Base-by-base conservation (phyloP, 2,797 vertebrate genomes). In the Oreochromis grahami region DNA sequence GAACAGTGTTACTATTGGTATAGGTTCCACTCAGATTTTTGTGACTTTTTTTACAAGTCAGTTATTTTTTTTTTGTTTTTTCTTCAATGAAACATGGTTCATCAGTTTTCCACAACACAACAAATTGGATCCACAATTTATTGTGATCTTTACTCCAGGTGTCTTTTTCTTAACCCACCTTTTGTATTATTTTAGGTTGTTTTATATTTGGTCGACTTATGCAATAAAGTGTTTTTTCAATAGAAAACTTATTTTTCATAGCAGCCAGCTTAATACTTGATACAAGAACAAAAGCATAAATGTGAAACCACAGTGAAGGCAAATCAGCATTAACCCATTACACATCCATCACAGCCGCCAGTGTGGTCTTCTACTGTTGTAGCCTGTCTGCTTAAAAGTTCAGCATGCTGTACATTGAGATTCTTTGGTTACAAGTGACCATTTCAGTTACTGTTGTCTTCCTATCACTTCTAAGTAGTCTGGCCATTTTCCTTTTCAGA, bases 141-240 rank as follows among this genome's bases (percentile, higher is more conserved):
- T 24, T 43, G 34, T 24, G 7, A 41, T 14, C 1, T 72, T 72
- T 74, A 19, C 43, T 74, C 26, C 43, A 19, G 43, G 15, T 50
- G 70, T 50, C 43, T n/a, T 74, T 38, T 45, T 1, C 2, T 41
- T 58, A 9, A 21, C 15, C 29, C 6, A 24, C 63, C 5, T 29
- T 52, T 6, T 29, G 6, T 58, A 70, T 56, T 6, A 38, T 78
- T 90, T 80, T 63, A 21, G 68, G 34, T 7, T 34, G 32, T 85
- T 81, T 88, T 68, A 82, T 26, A 83, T 34, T 34, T 51, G 8
- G 70, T 29, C 45, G 3, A 78, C 4, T 53, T 15, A 8, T 83
- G 43, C 21, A 91, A 89, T 89, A 90, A 90, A 90, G 10, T 14
- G 77, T 80, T 86, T 10, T 72, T 5, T 7, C 1, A 50, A 9